Conservation (phyloP, 1,140 invertebrate genomes). For the Nasonia giraulti region DNA sequence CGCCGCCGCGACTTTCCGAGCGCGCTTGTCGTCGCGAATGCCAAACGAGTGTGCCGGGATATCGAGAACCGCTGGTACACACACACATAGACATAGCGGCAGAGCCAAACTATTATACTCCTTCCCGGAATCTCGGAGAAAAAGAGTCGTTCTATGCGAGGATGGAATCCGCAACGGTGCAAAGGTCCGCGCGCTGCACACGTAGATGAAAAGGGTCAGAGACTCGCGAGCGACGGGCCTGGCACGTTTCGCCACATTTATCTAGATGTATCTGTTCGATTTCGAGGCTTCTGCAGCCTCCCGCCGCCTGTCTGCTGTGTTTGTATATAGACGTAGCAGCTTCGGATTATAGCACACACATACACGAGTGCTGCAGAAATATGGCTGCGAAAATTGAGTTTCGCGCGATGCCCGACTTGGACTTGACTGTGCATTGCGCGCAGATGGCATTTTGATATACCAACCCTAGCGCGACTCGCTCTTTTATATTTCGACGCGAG, state of each 20-base stretch:
- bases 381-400: constrained; percentile 63
- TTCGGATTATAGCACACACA: not conserved
- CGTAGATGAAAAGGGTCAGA: not conserved
- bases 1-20: not conserved
- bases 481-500: constrained; percentile 1
- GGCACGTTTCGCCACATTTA: constrained; percentile 68
- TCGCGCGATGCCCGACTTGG: constrained; percentile 44
- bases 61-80: not conserved
- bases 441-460: constrained; percentile 48
- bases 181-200: not conserved
- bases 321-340: not conserved
- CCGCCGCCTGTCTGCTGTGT: not conserved
- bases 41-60: not conserved
- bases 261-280: constrained; percentile 67
- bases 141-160: not conserved
- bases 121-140: not conserved
- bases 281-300: constrained; percentile 47
- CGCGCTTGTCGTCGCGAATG: not conserved
- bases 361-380: constrained; percentile 55
- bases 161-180: constrained; percentile 1
- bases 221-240: not conserved
- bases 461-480: not conserved
- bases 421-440: constrained; percentile 22
- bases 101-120: constrained; percentile 1
- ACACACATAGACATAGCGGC: not conserved